phyloP scores from a whole-genome alignment of 1,140 invertebrate genomes.

The Bombus superbus region DNA sequence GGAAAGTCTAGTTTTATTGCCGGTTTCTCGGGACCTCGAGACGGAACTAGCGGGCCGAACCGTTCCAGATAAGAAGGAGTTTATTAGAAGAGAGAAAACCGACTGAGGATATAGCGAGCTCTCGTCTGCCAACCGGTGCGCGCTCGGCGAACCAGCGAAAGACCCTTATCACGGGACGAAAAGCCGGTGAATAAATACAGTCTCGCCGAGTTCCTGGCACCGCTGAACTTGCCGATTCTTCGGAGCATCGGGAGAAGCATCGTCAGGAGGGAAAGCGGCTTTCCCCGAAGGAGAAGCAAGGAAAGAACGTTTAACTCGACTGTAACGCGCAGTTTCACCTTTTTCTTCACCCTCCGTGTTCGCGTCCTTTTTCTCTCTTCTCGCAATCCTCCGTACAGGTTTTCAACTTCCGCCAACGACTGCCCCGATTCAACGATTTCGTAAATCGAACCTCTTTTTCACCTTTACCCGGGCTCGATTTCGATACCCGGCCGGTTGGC shows the following conservation, averaged over 20 bases:
- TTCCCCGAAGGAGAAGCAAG: background rate
- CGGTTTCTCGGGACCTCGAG: slow-evolving; percentile 1
- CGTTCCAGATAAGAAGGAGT: slow-evolving; percentile 50
- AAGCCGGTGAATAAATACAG: slow-evolving; percentile 63
- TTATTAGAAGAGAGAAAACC: slow-evolving; percentile 51
- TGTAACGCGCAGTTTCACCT: background rate
- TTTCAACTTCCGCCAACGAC: background rate
- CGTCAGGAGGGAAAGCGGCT: background rate
- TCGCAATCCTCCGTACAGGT: background rate
- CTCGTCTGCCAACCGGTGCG: background rate
- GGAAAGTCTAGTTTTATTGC: slow-evolving; percentile 38
- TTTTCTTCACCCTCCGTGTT: background rate
- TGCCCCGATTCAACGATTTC: background rate
- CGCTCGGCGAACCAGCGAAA: slow-evolving; percentile 47
- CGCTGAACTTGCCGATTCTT: slow-evolving; percentile 54
- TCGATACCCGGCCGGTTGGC: too few species aligned
- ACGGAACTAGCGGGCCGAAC: slow-evolving; percentile 26
- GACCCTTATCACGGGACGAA: slow-evolving; percentile 51
- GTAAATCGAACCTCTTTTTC: background rate
- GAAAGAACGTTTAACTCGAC: too few species aligned
- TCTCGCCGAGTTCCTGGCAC: slow-evolving; percentile 36
- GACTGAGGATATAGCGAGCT: slow-evolving; percentile 18
- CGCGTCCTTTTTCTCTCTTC: background rate
- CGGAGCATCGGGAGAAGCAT: background rate
- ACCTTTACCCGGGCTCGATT: too few species aligned